Evolutionary conservation across 2,797 vertebrate species (phyloP).

Genomic region (Danio albolineatus): DNA sequence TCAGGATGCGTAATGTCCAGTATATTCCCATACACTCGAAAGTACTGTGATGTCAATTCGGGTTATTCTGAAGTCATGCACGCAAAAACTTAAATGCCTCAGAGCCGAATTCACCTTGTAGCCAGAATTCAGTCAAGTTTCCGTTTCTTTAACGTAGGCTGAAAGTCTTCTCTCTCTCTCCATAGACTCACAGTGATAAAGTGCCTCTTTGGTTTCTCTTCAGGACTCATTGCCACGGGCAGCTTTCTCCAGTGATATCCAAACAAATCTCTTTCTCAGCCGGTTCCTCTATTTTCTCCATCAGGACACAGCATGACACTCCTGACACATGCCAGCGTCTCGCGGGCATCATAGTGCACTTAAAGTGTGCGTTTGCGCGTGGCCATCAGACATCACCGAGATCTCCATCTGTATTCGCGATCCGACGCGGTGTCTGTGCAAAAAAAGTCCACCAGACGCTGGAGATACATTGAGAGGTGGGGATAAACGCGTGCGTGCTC

Average conservation of each 20-base stretch:
- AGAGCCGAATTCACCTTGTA: background rate
- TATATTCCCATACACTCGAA: background rate
- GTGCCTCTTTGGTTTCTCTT: constrained; percentile 60
- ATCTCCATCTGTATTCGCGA: constrained; percentile 29
- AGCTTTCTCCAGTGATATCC: constrained; percentile 18
- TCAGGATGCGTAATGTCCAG: constrained; percentile 6
- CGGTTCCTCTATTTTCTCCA: background rate
- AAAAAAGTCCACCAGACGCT: constrained; percentile 25
- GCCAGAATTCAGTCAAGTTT: constrained; percentile 18
- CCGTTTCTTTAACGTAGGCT: background rate
- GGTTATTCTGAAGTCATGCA: background rate
- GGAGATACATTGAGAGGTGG: constrained; percentile 28
- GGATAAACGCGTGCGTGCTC: constrained; percentile 61
- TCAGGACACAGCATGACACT: constrained; percentile 1
- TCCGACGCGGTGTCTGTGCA: constrained; percentile 48
- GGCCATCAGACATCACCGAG: background rate
- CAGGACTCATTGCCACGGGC: constrained; percentile 55
- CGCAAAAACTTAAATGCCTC: constrained; percentile 11
- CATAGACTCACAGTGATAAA: constrained; percentile 55
- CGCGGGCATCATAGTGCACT: background rate
- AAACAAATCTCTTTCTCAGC: background rate
- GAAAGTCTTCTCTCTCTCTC: constrained; percentile 41
- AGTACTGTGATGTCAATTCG: background rate
- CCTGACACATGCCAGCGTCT: background rate
- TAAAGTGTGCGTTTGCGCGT: background rate